Base-by-base conservation (phyloP, 2,113 vertebrate genomes). In the Crotalus viridis region DNA sequence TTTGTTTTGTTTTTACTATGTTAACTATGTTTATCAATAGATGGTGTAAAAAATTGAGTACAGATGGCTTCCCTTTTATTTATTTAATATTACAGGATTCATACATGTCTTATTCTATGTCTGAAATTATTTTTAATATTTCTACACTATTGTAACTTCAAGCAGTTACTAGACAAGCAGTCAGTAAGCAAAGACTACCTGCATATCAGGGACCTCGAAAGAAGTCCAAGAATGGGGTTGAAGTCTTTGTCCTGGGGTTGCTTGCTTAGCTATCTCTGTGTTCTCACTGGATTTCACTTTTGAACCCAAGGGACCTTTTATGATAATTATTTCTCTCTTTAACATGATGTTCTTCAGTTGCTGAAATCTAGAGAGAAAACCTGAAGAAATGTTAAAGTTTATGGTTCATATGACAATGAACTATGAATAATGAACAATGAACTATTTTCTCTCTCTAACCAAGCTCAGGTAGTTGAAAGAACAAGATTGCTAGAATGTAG, bases 301-400 rank as follows among this genome's bases (percentile, higher is more conserved):
- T 90, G 52, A 64, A 64, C 22, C 57, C 56, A 7, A 48, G 61
- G 5, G 26, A 9, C 22, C 8, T 90, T 39, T 86, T 89, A 85
- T 10, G 92, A 52, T 22, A 85, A 56, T 17, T 85, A 91, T 92
- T 33, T 64, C 3, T 1, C 0, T n/a, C 92, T 87, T 87, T 92
- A 57, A 24, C 9, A 91, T 33, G 12, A 3, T 91, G 55, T 22
- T 85, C 91, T 93, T 54, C 51, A 61, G 9, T 43, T 88, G 85
- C 22, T 74, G 85, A 28, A 39, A n/a, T 90, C n/a, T 81, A 86
- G 33, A 90, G 56, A 94, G 52, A 81, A 94, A 64, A 61, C 43
- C 51, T 55, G 46, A 91, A 46, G 57, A 92, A 95, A 96, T 96
- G 91, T 26, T 74, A 21, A 96, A 96, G 92, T 94, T 59, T 94